Evolutionary conservation across 1,140 invertebrate genomes (phyloP).

Genomic region (Panulirus ornatus): DNA sequence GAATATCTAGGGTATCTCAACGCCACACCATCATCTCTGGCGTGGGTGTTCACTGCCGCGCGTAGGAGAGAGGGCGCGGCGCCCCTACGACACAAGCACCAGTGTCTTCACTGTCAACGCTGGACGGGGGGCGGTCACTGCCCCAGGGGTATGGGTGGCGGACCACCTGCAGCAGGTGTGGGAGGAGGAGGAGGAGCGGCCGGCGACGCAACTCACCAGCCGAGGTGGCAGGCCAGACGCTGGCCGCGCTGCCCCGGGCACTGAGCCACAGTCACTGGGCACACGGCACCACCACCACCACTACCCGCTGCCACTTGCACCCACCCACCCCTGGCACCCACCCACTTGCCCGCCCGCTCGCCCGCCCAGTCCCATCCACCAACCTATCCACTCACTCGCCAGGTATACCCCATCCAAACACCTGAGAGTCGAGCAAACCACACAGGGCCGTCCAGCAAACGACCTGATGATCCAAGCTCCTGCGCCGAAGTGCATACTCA

Average conservation of each 20-base stretch:
- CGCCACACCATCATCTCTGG: too few species aligned
- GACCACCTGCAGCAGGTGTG: too few species aligned
- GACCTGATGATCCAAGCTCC: too few species aligned
- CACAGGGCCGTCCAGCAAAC: too few species aligned
- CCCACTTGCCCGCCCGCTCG: constrained; percentile 1
- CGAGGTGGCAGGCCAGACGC: neutral
- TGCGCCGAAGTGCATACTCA: too few species aligned
- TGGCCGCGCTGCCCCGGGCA: constrained; percentile 50
- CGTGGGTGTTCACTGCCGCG: neutral
- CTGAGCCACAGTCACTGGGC: constrained; percentile 52
- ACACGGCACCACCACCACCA: constrained; percentile 20
- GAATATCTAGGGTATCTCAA: too few species aligned
- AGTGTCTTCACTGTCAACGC: too few species aligned
- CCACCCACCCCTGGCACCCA: neutral
- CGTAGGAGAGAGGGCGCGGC: neutral
- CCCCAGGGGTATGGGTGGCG: neutral
- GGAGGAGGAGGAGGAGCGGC: too few species aligned
- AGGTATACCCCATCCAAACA: too few species aligned
- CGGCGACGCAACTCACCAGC: constrained; percentile 15
- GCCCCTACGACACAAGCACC: neutral
- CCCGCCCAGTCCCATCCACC: neutral
- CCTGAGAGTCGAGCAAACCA: too few species aligned
- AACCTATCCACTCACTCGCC: neutral
- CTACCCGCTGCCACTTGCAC: constrained; percentile 10
- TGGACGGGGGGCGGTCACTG: too few species aligned